Percentiles rank a stretch among this genome's conserved stretches.
phyloP scores from a whole-genome alignment of 2,113 vertebrate species.

The Lichenostomus cassidix region DNA sequence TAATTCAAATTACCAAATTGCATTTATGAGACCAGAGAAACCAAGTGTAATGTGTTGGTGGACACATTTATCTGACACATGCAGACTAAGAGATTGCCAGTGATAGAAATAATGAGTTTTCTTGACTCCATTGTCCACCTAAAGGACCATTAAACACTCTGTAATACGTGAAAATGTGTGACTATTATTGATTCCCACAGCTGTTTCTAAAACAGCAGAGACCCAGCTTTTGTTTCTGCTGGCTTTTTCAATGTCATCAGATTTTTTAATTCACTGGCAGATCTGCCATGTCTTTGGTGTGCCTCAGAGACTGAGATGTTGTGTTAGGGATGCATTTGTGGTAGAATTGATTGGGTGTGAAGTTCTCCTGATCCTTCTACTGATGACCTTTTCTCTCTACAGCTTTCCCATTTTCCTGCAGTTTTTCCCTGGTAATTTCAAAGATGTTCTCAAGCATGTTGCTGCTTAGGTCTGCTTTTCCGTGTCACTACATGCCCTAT shows the following conservation, averaged over 20 bases:
- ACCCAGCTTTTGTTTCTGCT: neutral
- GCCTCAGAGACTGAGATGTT: neutral
- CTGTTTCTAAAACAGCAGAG: neutral
- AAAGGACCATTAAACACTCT: neutral
- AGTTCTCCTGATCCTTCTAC: neutral
- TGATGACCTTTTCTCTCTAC: neutral
- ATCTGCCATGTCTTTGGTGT: neutral
- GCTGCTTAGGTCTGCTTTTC: neutral
- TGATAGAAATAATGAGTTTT: neutral
- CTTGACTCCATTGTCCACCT: neutral
- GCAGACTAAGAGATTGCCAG: neutral
- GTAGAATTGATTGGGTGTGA: neutral
- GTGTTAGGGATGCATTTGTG: neutral
- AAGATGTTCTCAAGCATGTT: neutral
- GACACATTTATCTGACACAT: neutral
- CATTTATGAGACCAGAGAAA: neutral
- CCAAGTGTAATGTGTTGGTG: neutral
- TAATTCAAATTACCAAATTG: neutral
- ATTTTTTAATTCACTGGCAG: neutral
- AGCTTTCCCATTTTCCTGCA: neutral
- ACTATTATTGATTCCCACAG: neutral
- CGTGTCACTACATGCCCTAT: neutral
- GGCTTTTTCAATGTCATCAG: neutral
- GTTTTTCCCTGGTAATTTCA: neutral
- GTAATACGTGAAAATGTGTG: neutral